phyloP scores from a whole-genome alignment of 2,888 invertebrate species.

The Chydorus sphaericus region DNA sequence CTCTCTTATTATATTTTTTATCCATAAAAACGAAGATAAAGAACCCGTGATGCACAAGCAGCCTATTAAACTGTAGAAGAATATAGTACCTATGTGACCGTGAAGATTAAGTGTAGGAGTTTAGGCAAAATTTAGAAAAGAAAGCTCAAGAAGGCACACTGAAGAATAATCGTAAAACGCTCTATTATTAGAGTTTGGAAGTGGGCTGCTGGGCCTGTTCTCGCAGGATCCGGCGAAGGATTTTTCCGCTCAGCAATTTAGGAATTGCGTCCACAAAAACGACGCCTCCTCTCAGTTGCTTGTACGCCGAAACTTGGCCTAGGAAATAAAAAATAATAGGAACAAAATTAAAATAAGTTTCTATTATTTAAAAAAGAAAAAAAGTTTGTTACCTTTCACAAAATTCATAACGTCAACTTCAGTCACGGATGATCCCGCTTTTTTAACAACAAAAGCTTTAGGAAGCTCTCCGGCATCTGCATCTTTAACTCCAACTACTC shows the following conservation, averaged over 20 bases:
- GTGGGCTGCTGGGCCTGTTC: no score
- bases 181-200: neutral
- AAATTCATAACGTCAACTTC: constrained; percentile 40
- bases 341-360: neutral
- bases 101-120: no score
- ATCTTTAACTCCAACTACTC: constrained; percentile 63
- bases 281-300: constrained; percentile 57
- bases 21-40: no score
- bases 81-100: no score
- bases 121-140: no score
- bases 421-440: constrained; percentile 35
- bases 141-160: no score
- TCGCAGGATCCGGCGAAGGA: constrained; percentile 45
- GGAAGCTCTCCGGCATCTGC: constrained; percentile 59
- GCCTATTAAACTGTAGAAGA: no score
- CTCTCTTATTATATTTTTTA: no score
- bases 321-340: constrained; percentile 5
- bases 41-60: no score
- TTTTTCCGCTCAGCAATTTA: constrained; percentile 62
- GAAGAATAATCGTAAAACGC: no score
- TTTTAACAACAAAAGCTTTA: constrained; percentile 54
- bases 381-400: constrained; percentile 26
- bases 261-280: constrained; percentile 57
- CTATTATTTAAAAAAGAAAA: neutral
- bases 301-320: constrained; percentile 52